These are phyloP conservation scores for Sycophaga agraensis DNA, from an alignment of 1,140 invertebrate species.

Conservation along the genomic window DNA sequence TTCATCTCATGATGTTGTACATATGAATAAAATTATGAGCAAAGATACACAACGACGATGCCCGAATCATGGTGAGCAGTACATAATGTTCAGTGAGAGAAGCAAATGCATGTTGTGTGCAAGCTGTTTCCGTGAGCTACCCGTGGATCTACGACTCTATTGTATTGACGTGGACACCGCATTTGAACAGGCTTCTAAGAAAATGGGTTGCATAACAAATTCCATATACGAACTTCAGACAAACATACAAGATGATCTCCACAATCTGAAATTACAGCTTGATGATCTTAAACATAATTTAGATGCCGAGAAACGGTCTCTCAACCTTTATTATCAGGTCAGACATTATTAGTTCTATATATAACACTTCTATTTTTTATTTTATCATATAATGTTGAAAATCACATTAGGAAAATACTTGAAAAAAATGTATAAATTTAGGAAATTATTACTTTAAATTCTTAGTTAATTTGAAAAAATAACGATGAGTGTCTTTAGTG, in stretches of 20 bases:
- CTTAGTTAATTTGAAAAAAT: too few species aligned
- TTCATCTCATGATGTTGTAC: constrained; percentile 69
- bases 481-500: too few species aligned
- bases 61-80: constrained; percentile 68
- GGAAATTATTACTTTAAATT: too few species aligned
- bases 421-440: too few species aligned
- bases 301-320: constrained; percentile 67
- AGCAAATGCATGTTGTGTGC: constrained; percentile 71
- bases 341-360: too few species aligned
- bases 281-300: constrained; percentile 68
- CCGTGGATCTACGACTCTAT: constrained; percentile 65
- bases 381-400: too few species aligned
- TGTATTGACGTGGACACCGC: constrained; percentile 74
- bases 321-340: constrained; percentile 68
- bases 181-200: constrained; percentile 68
- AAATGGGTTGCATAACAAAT: constrained; percentile 63
- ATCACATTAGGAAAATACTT: too few species aligned
- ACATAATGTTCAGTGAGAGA: constrained; percentile 71
- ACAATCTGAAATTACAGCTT: constrained; percentile 66
- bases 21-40: constrained; percentile 69
- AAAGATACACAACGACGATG: constrained; percentile 70
- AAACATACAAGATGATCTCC: constrained; percentile 65
- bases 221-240: constrained; percentile 65
- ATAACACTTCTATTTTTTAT: too few species aligned
- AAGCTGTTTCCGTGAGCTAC: constrained; percentile 70